Evolutionary conservation across 2,888 invertebrate species (phyloP).

Genomic region (Rhamnusium bicolor): DNA sequence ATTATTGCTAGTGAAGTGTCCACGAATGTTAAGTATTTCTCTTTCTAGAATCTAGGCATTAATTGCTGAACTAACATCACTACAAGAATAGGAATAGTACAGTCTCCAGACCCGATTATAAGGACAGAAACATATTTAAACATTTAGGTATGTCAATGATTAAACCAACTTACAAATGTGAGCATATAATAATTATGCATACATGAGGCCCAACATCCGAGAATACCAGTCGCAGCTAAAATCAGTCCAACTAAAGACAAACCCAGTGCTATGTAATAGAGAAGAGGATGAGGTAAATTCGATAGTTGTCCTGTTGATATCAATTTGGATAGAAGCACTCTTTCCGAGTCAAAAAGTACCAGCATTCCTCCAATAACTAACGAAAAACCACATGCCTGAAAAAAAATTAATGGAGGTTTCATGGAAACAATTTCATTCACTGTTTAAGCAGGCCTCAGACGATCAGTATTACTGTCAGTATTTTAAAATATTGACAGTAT

Average conservation of each 20-base stretch:
- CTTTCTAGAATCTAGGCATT: too few relatives aligned
- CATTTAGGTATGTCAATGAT: neutral
- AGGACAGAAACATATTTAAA: too few relatives aligned
- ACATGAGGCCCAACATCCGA: conserved; percentile 89
- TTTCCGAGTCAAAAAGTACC: conserved; percentile 80
- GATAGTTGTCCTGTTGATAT: conserved; percentile 77
- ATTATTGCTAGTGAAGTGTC: too few relatives aligned
- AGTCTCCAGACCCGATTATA: too few relatives aligned
- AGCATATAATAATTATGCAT: conserved; percentile 82
- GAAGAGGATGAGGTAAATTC: conserved; percentile 79
- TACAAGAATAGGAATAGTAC: too few relatives aligned
- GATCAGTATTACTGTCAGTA: too few relatives aligned
- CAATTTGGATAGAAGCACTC: conserved; percentile 82
- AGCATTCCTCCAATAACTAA: conserved; percentile 83
- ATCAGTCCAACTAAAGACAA: conserved; percentile 80
- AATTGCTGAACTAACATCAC: too few relatives aligned
- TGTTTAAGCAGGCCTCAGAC: too few relatives aligned
- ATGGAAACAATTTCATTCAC: too few relatives aligned
- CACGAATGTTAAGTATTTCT: too few relatives aligned
- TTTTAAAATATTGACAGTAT: too few relatives aligned
- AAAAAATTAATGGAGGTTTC: conserved; percentile 48
- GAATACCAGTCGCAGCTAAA: conserved; percentile 79
- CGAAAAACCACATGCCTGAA: conserved; percentile 81
- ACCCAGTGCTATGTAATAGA: conserved; percentile 84
- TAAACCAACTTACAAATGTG: conserved; percentile 75